Evolutionary conservation across 2,888 invertebrate genomes (phyloP).

Genomic region (Drosophila quinaria): DNA sequence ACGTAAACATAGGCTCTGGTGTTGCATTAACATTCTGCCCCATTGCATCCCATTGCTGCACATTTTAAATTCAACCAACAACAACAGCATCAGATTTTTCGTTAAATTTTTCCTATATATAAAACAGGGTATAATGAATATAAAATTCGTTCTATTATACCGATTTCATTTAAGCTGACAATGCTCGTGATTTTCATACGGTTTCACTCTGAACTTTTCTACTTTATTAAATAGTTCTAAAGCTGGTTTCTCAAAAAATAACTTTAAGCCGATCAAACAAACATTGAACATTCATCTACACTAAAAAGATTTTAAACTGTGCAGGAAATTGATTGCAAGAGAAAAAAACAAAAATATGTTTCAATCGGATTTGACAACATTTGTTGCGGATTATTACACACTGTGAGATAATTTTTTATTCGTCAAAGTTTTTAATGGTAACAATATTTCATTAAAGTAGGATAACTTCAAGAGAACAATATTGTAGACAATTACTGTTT

Average conservation of each 20-base stretch:
- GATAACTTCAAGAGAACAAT: too few species aligned
- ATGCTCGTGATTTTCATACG: neutral
- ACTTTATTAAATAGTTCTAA: too few species aligned
- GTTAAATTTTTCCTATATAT: neutral
- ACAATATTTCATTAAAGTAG: too few species aligned
- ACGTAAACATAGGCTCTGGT: constrained; percentile 21
- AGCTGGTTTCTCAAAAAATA: neutral
- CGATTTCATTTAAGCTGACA: neutral
- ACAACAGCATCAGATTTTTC: constrained; percentile 8
- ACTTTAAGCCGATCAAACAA: neutral
- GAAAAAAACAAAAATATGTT: too few species aligned
- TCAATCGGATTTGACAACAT: too few species aligned
- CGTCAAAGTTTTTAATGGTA: neutral
- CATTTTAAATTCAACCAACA: constrained; percentile 32
- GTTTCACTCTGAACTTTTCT: too few species aligned
- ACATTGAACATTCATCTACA: neutral
- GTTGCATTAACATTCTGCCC: constrained; percentile 22
- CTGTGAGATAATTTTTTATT: neutral
- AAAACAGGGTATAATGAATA: neutral
- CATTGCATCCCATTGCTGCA: constrained; percentile 30
- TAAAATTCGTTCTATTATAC: neutral
- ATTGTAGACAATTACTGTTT: too few species aligned
- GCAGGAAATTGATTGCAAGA: too few species aligned
- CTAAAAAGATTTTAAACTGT: too few species aligned
- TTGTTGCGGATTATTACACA: neutral